Base-by-base conservation (phyloP, 2,888 invertebrate species). In the Girardia tigrina region DNA sequence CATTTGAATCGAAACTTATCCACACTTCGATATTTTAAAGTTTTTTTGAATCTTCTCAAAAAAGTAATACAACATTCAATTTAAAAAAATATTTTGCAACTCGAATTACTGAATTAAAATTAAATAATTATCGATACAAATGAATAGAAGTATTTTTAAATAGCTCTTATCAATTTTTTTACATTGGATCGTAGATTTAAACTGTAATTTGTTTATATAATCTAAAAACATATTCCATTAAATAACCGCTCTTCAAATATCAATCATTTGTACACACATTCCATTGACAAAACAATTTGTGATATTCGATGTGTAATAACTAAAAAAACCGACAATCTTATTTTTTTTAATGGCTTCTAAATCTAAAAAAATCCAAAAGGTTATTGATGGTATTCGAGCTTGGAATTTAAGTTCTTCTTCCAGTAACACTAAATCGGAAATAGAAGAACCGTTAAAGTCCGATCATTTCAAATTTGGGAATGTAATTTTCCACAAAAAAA, bases 391-490 rank as follows among this genome's bases (percentile, higher is more conserved):
- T 8, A 56, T 56, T 12, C 56, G 56, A 4, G 56, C 56, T 56
- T 56, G 56, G 56, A 56, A 56, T 56, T 56, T 56, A 56, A 56
- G 56, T 56, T 56, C 56, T 56, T 56, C 56, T 20, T 56, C 56
- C 23, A 56, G n/a, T 56, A 56, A n/a, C n/a, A 56, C 56, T 56
- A 56, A 56, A 56, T 12, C 4, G 4, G 56, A 56, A 56, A 56
- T 56, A 12, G 56, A 56, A 56, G 56, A 56, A n/a, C 4, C 56
- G 23, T 56, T 56, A 56, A 56, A 56, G 23, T 56, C 56, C 23
- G 56, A 56, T 56, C 4, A 56, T 56, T 56, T 56, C 23, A 56
- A 56, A 56, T 56, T 56, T 56, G 56, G 56, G 23, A 56, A 56
- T 56, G 56, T 56, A 56, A 56, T 20, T 56, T 56, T 12, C 12